Evolutionary conservation across 2,113 vertebrate species (phyloP).

Genomic region (Addax nasomaculatus): DNA sequence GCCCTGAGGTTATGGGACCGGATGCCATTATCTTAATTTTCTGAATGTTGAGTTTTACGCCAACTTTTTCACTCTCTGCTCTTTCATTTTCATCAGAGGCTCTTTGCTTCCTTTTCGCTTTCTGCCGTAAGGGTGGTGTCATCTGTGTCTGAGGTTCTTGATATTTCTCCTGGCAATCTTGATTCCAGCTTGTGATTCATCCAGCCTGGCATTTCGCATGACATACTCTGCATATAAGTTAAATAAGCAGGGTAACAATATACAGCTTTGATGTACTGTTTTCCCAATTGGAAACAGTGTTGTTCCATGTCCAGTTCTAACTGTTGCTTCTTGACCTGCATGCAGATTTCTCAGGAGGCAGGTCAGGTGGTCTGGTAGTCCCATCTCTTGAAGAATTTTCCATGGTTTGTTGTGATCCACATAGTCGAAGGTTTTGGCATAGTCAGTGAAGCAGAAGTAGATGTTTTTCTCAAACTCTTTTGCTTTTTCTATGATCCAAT

Average conservation of each 20-base stretch:
- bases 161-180: background rate
- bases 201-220: background rate
- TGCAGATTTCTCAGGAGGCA: background rate
- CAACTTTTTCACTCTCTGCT: background rate
- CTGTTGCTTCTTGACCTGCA: background rate
- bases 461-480: background rate
- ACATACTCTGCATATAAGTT: background rate
- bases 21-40: background rate
- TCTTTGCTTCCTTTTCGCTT: background rate
- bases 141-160: background rate
- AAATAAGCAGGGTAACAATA: background rate
- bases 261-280: background rate
- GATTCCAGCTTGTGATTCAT: background rate
- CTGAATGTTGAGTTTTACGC: background rate
- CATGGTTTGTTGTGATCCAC: background rate
- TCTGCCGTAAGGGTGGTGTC: background rate
- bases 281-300: background rate
- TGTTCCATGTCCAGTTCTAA: background rate
- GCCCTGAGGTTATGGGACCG: background rate
- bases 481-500: background rate
- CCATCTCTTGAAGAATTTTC: background rate
- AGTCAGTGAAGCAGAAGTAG: background rate
- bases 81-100: background rate
- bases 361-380: background rate
- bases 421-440: background rate